These are phyloP conservation scores for Coregonus suidteri DNA, from an alignment of 2,797 vertebrate species.

Conservation along the genomic window DNA sequence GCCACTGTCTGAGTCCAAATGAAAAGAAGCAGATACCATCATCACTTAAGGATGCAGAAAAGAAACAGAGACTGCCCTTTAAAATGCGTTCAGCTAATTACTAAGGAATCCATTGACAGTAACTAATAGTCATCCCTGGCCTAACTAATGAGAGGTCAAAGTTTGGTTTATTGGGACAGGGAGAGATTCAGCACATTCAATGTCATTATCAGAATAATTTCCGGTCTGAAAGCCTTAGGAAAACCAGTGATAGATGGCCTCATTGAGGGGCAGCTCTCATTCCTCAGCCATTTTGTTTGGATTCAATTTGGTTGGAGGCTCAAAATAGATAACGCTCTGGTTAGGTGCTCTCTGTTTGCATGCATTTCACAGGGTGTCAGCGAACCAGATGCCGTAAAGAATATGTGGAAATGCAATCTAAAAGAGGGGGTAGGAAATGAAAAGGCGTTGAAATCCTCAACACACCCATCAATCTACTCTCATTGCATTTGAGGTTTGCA, in stretches of 20 bases:
- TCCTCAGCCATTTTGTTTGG: conserved; percentile 57
- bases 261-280: conserved; percentile 52
- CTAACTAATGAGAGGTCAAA: conserved; percentile 15
- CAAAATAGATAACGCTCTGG: conserved; percentile 49
- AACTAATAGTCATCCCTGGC: conserved; percentile 42
- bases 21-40: neutral
- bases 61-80: conserved; percentile 18
- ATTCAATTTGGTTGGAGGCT: conserved; percentile 54
- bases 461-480: conserved; percentile 43
- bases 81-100: conserved; percentile 30
- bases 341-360: conserved; percentile 46
- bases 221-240: conserved; percentile 27
- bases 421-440: conserved; percentile 35
- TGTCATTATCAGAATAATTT: conserved; percentile 45
- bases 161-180: conserved; percentile 43
- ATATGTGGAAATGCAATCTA: conserved; percentile 53
- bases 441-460: conserved; percentile 57
- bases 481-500: conserved; percentile 39
- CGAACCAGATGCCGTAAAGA: conserved; percentile 51
- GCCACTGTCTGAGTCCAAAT: conserved; percentile 10
- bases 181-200: conserved; percentile 25
- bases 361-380: conserved; percentile 43
- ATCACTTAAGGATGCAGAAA: neutral
- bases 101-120: conserved; percentile 24
- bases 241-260: conserved; percentile 39